Base-by-base conservation (phyloP, 2,113 vertebrate genomes). In the Brienomyrus longianalis region DNA sequence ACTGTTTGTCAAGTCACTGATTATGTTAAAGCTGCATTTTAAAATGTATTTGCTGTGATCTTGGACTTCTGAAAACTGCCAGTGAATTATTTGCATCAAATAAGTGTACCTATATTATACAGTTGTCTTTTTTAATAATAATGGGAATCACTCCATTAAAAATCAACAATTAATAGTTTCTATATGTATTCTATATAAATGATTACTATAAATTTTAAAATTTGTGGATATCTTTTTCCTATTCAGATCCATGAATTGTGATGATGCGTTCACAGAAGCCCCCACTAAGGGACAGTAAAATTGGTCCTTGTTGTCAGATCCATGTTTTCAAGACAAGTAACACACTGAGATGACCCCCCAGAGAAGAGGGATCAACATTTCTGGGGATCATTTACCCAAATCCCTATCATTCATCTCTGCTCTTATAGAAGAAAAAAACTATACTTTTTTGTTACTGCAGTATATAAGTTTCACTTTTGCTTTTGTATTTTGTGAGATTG, bases 21-120 rank as follows among this genome's bases (percentile, higher is more conserved):
- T 70, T 39, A 45, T 62, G 23, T 88, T 88, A 39, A 11, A 88
- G 56, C 31, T 47, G 56, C 52, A 52, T 7, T 15, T 89, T 10
- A 89, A 83, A 56, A 27, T 56, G 80, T 83, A 83, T 83, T 80
- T 54, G 77, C 47, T n/a, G 43, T 39, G 88, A 83, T 77, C 50
- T 17, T 21, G 31, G 5, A 35, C 10, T 83, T 89, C 45, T 52
- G 11, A 52, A 89, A 23, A 83, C 51, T 31, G 31, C 31, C 31
- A 31, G 31, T 31, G 31, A 31, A 89, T 54, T 45, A 80, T 66
- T 39, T 17, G 47, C 70, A 74, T 39, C 27, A 21, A 52, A 80
- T 39, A 74, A 50, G 70, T 51, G 19, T 19, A 35, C 13, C 48
- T 87, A 87, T 13, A 85, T 48, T 1, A 84, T 4, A 48, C 45